Evolutionary conservation across 1,140 invertebrate genomes (phyloP), one percentile per base, ranked within the genome.

Genomic region (Seison nebaliae): DNA sequence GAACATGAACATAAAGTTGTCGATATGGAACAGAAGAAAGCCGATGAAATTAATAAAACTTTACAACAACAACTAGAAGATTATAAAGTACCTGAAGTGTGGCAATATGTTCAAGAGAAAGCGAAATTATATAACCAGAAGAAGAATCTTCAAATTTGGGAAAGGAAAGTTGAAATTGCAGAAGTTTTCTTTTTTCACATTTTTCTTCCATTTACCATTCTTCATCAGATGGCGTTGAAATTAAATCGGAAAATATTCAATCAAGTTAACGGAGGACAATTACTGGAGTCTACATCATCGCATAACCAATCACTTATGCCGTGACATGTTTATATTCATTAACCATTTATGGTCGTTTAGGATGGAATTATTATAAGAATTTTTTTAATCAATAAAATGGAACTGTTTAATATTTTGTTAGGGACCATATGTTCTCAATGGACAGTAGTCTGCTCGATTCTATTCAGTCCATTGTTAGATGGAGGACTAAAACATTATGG

Each of bases 131-230:
- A 57, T 44, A 53, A 57, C 43, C 33, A 57, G 2, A 46, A 53
- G 40, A 57, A 55, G 44, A 55, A 58, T 44, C 49, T 57, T 5
- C 53, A 53, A 43, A 55, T 49, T 42, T 59, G 57, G 57, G 53
- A 57, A 37, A 49, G 57, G 37, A 59, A 59, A 47, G 55, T 59
- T 11, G 57, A 58, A 44, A 59, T 59, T 43, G 55, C 54, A 12
- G 50, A 56, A 38, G 57, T 58, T 51, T 44, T 23, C 31, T 9
- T 15, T 20, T 35, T 23, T 16, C 14, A 11, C 9, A 12, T 31
- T 3, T n/a, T 38, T 11, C 24, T 38, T 23, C 9, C 19, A 14
- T 21, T 31, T 35, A 28, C 2, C 24, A 38, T 28, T 35, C 23
- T 28, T 32, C 36, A 38, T 3, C 44, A 57, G 55, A 55, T 57